phyloP scores from a whole-genome alignment of 2,113 vertebrate species.

The Onychostoma macrolepis region DNA sequence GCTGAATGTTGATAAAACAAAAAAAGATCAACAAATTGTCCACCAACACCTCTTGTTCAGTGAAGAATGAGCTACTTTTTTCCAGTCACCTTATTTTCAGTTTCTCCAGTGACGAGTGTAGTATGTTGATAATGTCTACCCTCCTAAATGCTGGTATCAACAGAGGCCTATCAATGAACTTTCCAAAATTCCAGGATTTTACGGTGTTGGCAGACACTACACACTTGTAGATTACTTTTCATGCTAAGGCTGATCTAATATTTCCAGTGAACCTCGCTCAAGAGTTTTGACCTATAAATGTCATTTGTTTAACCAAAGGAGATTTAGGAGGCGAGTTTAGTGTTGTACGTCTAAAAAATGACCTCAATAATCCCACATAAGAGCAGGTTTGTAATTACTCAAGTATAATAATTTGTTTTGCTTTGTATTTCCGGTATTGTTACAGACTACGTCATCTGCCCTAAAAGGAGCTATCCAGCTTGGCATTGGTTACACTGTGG shows the following conservation, averaged over 20 bases:
- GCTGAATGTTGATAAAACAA: background rate
- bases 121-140: slow-evolving; percentile 18
- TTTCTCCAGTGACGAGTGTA: background rate
- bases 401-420: background rate
- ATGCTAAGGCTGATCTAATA: background rate
- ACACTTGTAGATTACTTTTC: background rate
- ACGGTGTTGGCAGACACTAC: background rate
- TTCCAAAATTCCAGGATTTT: background rate
- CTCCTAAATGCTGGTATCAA: slow-evolving; percentile 19
- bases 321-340: background rate
- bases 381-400: background rate
- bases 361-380: background rate
- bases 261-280: background rate
- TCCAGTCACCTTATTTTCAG: background rate
- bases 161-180: slow-evolving; percentile 22
- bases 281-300: background rate
- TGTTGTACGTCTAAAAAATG: background rate
- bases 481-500: slow-evolving; percentile 96
- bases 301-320: slow-evolving; percentile 4
- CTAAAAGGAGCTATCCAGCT: slow-evolving; percentile 97
- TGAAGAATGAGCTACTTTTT: background rate
- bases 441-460: slow-evolving; percentile 92
- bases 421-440: background rate
- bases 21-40: background rate
- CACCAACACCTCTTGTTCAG: background rate